Base-by-base conservation (phyloP, 2,888 invertebrate genomes). In the Onchidella celtica region DNA sequence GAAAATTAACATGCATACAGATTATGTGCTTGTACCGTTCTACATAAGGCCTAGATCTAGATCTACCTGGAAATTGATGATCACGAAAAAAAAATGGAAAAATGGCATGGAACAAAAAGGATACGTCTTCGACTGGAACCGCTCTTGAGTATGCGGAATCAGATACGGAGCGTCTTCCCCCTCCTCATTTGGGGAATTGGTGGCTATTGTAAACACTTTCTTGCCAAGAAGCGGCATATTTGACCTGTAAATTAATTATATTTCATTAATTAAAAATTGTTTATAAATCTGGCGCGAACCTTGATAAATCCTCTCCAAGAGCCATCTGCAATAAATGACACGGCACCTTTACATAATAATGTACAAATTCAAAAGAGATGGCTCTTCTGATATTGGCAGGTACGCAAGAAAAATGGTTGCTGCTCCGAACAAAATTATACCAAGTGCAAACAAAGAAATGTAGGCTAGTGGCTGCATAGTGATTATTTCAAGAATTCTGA, bases 41-140 rank as follows among this genome's bases (percentile, higher is more conserved):
- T n/a, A n/a, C n/a, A n/a, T n/a, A n/a, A n/a, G n/a, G n/a, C n/a
- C n/a, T n/a, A n/a, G n/a, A n/a, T n/a, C n/a, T n/a, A n/a, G n/a
- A n/a, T n/a, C n/a, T n/a, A n/a, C n/a, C n/a, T n/a, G n/a, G n/a
- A n/a, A n/a, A n/a, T n/a, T n/a, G n/a, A n/a, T n/a, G n/a, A n/a
- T n/a, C n/a, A n/a, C n/a, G n/a, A n/a, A n/a, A n/a, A n/a, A n/a
- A n/a, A n/a, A n/a, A n/a, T n/a, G n/a, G 38, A 36, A 76, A 40
- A 55, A 27, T 32, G 36, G 34, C 65, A 38, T 14, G 17, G 38
- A 69, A 69, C 75, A 80, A 81, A 89, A 91, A 92, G 90, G 92
- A 92, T 92, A 92, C 92, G 88, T 88, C 86, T 91, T 88, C 24
- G 90, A 91, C 86, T 88, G 86, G 86, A 92, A 92, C 88, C 91